phyloP scores from a whole-genome alignment of 1,140 invertebrate genomes.

The Batillaria attramentaria region DNA sequence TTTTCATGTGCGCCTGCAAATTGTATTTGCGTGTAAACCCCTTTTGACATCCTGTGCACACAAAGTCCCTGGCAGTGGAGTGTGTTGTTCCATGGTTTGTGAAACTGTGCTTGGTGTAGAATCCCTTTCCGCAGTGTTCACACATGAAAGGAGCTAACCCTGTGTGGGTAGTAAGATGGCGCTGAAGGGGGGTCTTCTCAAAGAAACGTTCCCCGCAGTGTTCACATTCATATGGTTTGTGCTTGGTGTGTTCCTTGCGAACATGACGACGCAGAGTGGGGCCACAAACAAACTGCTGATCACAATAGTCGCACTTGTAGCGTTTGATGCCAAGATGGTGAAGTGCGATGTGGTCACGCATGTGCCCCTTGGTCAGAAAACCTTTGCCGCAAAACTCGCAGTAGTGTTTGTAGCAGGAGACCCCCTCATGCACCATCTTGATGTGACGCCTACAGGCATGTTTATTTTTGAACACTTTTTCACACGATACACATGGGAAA shows the following conservation, averaged over 20 bases:
- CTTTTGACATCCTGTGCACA: slow-evolving; percentile 24
- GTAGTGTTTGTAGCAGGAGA: slow-evolving; percentile 29
- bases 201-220: slow-evolving; percentile 28
- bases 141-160: slow-evolving; percentile 30
- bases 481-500: slow-evolving; percentile 21
- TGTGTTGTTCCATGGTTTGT: slow-evolving; percentile 26
- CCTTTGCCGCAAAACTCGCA: slow-evolving; percentile 30
- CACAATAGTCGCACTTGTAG: slow-evolving; percentile 31
- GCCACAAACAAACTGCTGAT: slow-evolving; percentile 25
- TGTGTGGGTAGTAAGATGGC: slow-evolving; percentile 23
- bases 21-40: slow-evolving; percentile 31
- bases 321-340: slow-evolving; percentile 28
- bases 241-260: slow-evolving; percentile 29
- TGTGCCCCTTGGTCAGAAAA: slow-evolving; percentile 30
- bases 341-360: slow-evolving; percentile 30
- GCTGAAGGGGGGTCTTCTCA: slow-evolving; percentile 29
- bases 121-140: slow-evolving; percentile 28
- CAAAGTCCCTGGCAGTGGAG: slow-evolving; percentile 19
- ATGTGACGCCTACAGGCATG: slow-evolving; percentile 28
- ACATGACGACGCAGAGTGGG: slow-evolving; percentile 28
- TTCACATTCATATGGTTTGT: slow-evolving; percentile 26
- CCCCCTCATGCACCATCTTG: slow-evolving; percentile 29
- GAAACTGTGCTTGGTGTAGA: slow-evolving; percentile 30
- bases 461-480: slow-evolving; percentile 31
- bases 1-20: slow-evolving; percentile 24